Base-by-base conservation (phyloP, 1,140 invertebrate genomes). In the Aphaenogaster ashmeadi region DNA sequence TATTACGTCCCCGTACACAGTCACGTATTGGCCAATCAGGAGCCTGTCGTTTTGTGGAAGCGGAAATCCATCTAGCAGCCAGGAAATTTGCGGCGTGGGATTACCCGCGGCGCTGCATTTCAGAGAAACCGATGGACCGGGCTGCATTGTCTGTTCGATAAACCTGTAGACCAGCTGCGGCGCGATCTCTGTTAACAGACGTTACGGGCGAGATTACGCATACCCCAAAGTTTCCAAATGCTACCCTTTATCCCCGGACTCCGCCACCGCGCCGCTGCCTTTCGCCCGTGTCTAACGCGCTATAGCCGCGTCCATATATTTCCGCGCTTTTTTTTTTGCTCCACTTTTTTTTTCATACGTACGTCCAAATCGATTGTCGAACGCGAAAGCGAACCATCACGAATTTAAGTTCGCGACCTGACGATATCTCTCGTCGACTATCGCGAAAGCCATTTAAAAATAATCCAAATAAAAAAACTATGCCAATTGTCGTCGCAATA, bases 1-100 rank as follows among this genome's bases (percentile, higher is more conserved):
- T 87, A 97, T 96, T 81, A 97, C 97, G 91, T 97, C 97, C 83
- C 97, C 97, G 89, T 96, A 96, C 58, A 96, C 95, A 6, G 97
- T 97, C 36, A 97, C 96, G 93, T 97, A 97, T 93, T 96, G 96
- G 47, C 97, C 97, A 89, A 97, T 97, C 91, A 97, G 96, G 77
- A 96, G 96, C 87, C 96, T 96, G 91, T 97, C 96, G 92, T 96
- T 96, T 92, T 96, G 96, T 78, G 96, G 96, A 87, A 96, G 94
- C 58, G 95, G 94, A 93, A 96, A 95, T 86, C 96, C 96, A 93
- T 97, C 96, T 58, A 97, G 91, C 41, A 95, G 93, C 96, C 96
- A 97, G 47, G 95, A 95, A 90, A 96, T 96, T 91, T 96, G 95
- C 75, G 97, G 97, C 62, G 96, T 96, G 52, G 97, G 97, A 94